These are phyloP conservation scores for Tenthredo mesomela DNA, from an alignment of 2,888 invertebrate genomes.

Conservation along the genomic window DNA sequence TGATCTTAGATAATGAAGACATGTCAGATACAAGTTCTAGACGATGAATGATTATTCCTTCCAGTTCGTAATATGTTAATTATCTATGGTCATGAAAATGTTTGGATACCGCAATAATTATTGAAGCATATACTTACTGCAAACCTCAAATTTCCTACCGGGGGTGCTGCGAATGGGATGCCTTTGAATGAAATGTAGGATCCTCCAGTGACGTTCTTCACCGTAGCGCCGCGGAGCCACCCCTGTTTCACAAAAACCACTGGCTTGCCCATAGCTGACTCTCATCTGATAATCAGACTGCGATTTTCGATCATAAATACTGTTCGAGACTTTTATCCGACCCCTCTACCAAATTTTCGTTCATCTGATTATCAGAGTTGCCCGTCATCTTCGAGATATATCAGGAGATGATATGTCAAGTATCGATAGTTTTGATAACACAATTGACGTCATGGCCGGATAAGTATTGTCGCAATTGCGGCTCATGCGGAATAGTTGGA, in stretches of 20 bases:
- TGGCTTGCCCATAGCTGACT: constrained; percentile 60
- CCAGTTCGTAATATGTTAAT: background rate
- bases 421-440: background rate
- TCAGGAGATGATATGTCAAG: no score
- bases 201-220: constrained; percentile 64
- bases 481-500: no score
- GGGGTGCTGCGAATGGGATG: constrained; percentile 76
- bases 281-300: background rate
- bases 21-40: no score
- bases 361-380: no score
- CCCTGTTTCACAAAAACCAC: constrained; percentile 71
- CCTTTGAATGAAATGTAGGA: constrained; percentile 72
- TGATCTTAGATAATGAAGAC: no score
- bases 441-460: no score
- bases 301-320: no score
- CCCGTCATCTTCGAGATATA: no score
- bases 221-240: constrained; percentile 67
- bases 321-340: no score
- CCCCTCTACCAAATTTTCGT: background rate
- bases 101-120: background rate
- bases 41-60: background rate
- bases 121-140: constrained; percentile 67
- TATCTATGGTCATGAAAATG: background rate
- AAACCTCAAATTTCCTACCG: constrained; percentile 74
- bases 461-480: no score